Conservation (phyloP, 2,888 invertebrate species). For the Xylota segnis region DNA sequence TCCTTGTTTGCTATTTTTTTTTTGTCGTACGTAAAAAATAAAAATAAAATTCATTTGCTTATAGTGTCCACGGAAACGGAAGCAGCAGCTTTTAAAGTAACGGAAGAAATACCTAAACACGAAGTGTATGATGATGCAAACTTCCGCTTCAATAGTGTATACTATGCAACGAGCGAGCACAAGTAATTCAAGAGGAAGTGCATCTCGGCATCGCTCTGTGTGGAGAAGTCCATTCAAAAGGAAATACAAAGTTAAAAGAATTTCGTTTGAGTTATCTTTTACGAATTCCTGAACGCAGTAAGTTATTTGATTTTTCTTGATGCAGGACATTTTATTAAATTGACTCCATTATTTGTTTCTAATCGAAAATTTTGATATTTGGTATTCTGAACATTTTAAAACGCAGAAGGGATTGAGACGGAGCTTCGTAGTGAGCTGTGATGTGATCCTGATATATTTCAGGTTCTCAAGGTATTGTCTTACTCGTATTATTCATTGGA, state of each 20-base stretch:
- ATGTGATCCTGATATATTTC: no score
- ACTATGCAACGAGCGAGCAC: conserved; percentile 6
- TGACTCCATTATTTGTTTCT: not conserved
- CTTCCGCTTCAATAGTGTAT: conserved; percentile 7
- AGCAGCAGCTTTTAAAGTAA: conserved; percentile 17
- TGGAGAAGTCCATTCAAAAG: not conserved
- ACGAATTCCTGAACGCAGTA: not conserved
- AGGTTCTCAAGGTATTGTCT: no score
- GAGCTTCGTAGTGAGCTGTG: not conserved
- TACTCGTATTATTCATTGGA: no score
- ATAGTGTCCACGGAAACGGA: conserved; percentile 21
- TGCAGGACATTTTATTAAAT: not conserved
- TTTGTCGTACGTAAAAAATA: not conserved
- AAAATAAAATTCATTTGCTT: not conserved
- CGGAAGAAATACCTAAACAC: conserved; percentile 2
- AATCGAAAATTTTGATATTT: not conserved
- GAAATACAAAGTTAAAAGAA: not conserved
- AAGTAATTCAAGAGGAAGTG: not conserved
- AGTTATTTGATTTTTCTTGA: not conserved
- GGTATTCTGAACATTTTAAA: not conserved
- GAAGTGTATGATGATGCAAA: not conserved
- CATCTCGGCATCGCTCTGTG: not conserved
- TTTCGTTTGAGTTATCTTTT: not conserved
- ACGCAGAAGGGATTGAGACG: not conserved
- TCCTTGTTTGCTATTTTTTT: not conserved